Base-by-base conservation (phyloP, 2,888 invertebrate species). In the Sipunculus nudus region DNA sequence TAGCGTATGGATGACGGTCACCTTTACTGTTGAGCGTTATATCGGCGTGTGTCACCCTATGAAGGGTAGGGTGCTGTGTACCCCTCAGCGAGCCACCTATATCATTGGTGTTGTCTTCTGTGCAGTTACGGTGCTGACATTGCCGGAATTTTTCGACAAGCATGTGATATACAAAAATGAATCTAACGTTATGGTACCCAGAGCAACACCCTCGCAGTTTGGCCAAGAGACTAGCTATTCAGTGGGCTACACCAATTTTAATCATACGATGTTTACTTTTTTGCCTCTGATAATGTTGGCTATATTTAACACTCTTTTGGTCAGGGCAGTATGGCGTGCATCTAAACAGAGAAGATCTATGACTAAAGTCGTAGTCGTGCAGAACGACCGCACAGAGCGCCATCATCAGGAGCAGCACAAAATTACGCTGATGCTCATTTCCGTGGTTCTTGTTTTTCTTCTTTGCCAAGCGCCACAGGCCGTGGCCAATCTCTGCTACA, bases 11-110 rank as follows among this genome's bases (percentile, higher is more conserved):
- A 84, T 91, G 68, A 90, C 90, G 29, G 89, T 91, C 26, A 88
- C 90, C 61, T 91, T 91, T 79, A 91, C 91, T 23, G 85, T 91
- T 56, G 91, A 91, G 82, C 86, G 91, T 49, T 91, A 90, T 84
- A 89, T 91, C 64, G 90, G 90, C 28, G 90, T 91, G 25, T 89
- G 90, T 73, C 89, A 90, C 82, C 91, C 91, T 21, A 88, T 91
- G 79, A 86, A 87, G 65, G 89, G 90, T 41, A 89, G 89, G 82
- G 87, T 69, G 25, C 61, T 89, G 71, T 90, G 90, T 81, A 91
- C 91, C 1, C 89, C 90, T 75, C 86, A 88, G 47, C 84, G 90
- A 68, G 91, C 91, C 21, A 88, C 89, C 79, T 86, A 86, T 75
- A 88, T 90, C 65, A 89, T 90, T 57, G 80, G 87, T 52, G 77